Base-by-base conservation (phyloP, 1,140 invertebrate genomes). In the Anastatus disparis region DNA sequence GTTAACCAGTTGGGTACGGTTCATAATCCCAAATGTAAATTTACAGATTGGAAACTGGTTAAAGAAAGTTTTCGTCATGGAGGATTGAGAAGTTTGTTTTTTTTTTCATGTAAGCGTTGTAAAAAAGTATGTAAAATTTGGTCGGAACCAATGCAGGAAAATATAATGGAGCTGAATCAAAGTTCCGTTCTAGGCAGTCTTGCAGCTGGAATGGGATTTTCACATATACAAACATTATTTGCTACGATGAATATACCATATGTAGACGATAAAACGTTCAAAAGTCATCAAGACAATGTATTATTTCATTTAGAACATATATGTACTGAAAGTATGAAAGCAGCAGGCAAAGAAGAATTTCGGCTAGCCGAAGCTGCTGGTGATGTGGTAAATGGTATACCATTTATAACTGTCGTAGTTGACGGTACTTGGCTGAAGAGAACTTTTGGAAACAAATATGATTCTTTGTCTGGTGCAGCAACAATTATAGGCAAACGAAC, bases 401-500 rank as follows among this genome's bases (percentile, higher is more conserved):
- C 81, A 15, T 53, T 77, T 15, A 76, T 82, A 27, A 66, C 74
- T 9, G 77, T 81, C 1, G 61, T 77, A 9, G 78, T 59, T 48
- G 78, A 83, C 69, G 77, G 74, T 8, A 74, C 73, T 35, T 82
- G 77, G 76, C 52, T 62, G 31, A 82, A 79, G 66, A 46, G 81
- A 40, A 77, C 77, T 0, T 79, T 80, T 56, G 71, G 71, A 42
- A 77, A 31, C 27, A 72, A 77, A n/a, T 83, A 80, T 65, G 59
- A 75, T 68, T 74, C 79, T 12, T 53, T 78, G 27, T 81, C 80
- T 35, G 81, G 79, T 8, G 64, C 73, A 1, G 76, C 66, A 12
- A 76, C 70, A 12, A 79, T 81, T 17, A 58, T 77, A 42, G 79
- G 79, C 12, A 27, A 20, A 24, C n/a, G 73, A 4, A 75, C 74